These are phyloP conservation scores for Eupeodes luniger DNA, from an alignment of 2,888 invertebrate species.

Conservation along the genomic window DNA sequence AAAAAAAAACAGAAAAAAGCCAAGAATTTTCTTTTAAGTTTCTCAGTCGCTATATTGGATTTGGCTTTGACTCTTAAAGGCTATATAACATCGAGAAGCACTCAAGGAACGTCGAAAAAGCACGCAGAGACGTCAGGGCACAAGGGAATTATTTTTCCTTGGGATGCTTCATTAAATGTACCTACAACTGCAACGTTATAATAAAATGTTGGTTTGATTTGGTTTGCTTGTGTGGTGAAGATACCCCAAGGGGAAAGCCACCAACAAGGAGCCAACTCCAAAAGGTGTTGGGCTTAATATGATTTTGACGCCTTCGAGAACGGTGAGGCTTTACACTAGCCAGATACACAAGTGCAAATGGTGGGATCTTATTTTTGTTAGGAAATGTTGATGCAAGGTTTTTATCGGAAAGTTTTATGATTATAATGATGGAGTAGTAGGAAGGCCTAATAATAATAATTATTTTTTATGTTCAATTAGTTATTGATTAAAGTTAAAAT, in stretches of 20 bases:
- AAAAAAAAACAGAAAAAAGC: slow-evolving; percentile 13
- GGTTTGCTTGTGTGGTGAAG: slow-evolving; percentile 10
- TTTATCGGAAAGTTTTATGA: slow-evolving; percentile 1
- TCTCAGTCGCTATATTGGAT: slow-evolving; percentile 56
- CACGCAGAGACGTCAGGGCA: slow-evolving; percentile 62
- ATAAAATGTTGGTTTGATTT: slow-evolving; percentile 10
- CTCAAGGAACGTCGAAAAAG: slow-evolving; percentile 62
- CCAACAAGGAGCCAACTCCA: slow-evolving; percentile 64
- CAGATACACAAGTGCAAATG: background rate
- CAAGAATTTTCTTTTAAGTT: slow-evolving; percentile 55
- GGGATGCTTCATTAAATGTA: slow-evolving; percentile 9
- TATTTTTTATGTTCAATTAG: background rate
- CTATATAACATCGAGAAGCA: slow-evolving; percentile 58
- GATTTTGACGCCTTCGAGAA: slow-evolving; percentile 73
- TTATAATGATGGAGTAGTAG: background rate
- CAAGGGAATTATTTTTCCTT: slow-evolving; percentile 56
- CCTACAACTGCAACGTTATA: background rate
- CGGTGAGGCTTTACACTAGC: slow-evolving; percentile 9
- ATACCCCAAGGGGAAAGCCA: slow-evolving; percentile 62
- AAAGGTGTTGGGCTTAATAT: slow-evolving; percentile 76
- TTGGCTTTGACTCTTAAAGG: slow-evolving; percentile 39
- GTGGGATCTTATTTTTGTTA: slow-evolving; percentile 17
- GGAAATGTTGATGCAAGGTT: background rate
- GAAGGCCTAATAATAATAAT: background rate
- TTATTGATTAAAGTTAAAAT: too few relatives aligned